Percentiles rank a stretch among this genome's conserved stretches.
phyloP scores from a whole-genome alignment of 2,113 vertebrate species.

The Ceyx margarethae region DNA sequence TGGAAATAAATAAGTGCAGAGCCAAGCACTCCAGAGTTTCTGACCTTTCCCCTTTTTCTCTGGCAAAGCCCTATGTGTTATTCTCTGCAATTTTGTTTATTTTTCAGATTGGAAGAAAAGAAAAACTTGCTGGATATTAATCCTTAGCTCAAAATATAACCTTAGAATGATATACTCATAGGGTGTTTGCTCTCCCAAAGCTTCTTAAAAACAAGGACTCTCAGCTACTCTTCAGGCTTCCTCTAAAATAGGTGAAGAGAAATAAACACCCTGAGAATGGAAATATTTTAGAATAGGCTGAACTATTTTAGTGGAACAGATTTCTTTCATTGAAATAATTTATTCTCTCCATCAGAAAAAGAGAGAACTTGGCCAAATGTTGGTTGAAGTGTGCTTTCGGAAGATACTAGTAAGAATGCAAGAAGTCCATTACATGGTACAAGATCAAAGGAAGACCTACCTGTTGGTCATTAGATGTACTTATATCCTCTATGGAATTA shows the following conservation, averaged over 20 bases:
- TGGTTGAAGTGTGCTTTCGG: not conserved
- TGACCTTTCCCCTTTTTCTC: not conserved
- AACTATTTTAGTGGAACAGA: not conserved
- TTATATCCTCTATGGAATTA: not conserved
- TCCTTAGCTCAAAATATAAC: not conserved
- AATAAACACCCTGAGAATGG: not conserved
- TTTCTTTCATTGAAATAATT: not conserved
- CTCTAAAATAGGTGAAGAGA: not conserved
- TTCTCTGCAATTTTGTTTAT: not conserved
- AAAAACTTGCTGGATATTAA: not conserved
- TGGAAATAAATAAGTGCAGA: not conserved
- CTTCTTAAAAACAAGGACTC: not conserved
- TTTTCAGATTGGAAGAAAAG: not conserved
- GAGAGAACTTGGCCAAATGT: not conserved
- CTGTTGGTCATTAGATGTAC: not conserved
- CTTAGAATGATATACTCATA: not conserved
- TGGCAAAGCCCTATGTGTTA: not conserved
- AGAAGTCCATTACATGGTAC: not conserved
- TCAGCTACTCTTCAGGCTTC: not conserved
- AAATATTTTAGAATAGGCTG: not conserved
- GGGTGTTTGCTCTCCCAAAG: not conserved
- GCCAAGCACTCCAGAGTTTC: not conserved
- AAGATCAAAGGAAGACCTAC: not conserved
- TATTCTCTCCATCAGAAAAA: not conserved
- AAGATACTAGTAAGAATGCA: not conserved